Evolutionary conservation across 2,113 vertebrate species (phyloP).

Genomic region (Alouatta palliata): DNA sequence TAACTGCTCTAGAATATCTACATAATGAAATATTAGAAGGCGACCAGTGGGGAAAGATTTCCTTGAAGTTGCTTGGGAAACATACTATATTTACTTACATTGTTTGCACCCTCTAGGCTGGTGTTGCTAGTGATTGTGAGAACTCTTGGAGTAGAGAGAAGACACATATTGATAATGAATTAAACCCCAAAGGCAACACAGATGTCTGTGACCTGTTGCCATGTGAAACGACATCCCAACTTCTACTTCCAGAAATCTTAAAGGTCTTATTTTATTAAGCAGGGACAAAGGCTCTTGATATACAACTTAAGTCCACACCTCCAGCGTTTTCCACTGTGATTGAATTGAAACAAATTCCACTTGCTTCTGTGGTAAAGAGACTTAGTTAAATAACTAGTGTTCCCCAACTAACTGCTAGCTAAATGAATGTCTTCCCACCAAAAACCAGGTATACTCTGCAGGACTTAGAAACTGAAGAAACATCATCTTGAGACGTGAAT

Average conservation of each 20-base stretch:
- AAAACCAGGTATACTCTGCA: not conserved
- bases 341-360: not conserved
- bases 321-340: not conserved
- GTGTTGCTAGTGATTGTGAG: not conserved
- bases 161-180: not conserved
- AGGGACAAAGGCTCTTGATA: not conserved
- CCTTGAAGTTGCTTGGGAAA: not conserved
- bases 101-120: too few relatives aligned
- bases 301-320: not conserved
- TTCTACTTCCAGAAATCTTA: not conserved
- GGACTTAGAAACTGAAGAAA: not conserved
- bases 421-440: not conserved
- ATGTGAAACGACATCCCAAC: not conserved
- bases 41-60: rapidly evolving
- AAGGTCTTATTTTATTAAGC: conserved; percentile 1
- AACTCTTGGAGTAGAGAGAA: not conserved
- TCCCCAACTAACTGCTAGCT: not conserved
- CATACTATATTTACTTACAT: not conserved
- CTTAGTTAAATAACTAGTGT: not conserved
- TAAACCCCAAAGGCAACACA: not conserved
- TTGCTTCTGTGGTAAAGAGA: not conserved
- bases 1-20: not conserved
- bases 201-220: not conserved
- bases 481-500: not conserved
- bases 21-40: rapidly evolving